Percentiles rank a stretch among this genome's conserved stretches.
Conservation (phyloP, 2,113 vertebrate species). For the Zosterops lateralis region DNA sequence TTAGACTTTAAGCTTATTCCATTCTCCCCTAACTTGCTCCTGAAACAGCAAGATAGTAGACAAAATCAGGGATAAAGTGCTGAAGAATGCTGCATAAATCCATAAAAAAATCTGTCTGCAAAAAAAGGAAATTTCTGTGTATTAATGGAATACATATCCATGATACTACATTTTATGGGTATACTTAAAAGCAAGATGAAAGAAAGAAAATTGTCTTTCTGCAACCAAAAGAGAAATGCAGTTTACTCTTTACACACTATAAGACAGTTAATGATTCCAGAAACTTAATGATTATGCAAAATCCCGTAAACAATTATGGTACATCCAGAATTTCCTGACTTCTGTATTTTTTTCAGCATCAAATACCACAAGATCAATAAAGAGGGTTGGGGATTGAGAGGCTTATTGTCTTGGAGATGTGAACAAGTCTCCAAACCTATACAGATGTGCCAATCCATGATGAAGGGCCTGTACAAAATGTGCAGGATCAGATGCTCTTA, state of each 20-base stretch:
- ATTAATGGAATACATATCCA: not conserved
- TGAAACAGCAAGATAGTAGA: not conserved
- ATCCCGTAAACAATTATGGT: not conserved
- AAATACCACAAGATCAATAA: not conserved
- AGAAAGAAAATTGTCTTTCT: not conserved
- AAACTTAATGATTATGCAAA: not conserved
- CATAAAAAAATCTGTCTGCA: not conserved
- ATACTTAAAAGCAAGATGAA: not conserved
- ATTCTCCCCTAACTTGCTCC: not conserved
- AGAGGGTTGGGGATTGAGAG: not conserved
- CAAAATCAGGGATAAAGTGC: not conserved
- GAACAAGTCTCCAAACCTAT: not conserved
- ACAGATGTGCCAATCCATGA: not conserved
- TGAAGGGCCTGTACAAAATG: not conserved
- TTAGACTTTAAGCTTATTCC: not conserved
- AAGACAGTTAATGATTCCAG: not conserved
- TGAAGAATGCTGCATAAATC: not conserved
- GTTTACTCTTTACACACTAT: not conserved
- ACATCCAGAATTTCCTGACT: not conserved
- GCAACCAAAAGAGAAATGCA: not conserved
- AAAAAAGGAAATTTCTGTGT: not conserved
- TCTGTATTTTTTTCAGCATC: not conserved
- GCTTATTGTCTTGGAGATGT: not conserved
- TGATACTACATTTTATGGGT: not conserved
- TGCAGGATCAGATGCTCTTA: not conserved